Conservation (phyloP, 2,113 vertebrate species). For the Rhinoptilus africanus region DNA sequence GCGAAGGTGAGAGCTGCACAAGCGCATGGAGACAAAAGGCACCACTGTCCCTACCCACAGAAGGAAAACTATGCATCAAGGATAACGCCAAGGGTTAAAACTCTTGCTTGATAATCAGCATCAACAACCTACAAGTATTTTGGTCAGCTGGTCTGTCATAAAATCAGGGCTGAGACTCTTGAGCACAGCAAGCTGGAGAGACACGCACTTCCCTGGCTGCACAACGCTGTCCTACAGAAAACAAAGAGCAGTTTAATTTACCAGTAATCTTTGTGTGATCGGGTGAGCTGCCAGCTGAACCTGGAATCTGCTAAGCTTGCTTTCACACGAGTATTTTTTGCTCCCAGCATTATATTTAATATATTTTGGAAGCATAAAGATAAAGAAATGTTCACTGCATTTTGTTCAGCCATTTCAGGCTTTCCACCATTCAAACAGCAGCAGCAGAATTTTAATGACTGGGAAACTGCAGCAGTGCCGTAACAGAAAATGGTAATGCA, state of each 20-base stretch:
- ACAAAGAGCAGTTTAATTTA: neutral
- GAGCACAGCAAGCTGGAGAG: neutral
- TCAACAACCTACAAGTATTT: neutral
- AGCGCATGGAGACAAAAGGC: neutral
- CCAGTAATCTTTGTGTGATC: neutral
- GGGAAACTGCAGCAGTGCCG: neutral
- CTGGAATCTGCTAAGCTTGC: neutral
- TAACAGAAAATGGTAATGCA: neutral
- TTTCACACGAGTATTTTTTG: neutral
- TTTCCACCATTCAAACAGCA: neutral
- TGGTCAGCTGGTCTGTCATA: neutral
- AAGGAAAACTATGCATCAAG: neutral
- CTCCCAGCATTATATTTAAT: neutral
- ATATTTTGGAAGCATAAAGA: neutral
- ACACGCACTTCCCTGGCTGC: neutral
- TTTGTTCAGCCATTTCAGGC: neutral
- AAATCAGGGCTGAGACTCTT: neutral
- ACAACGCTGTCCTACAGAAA: neutral
- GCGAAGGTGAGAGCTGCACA: neutral
- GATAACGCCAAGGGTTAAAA: neutral
- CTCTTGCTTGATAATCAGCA: neutral
- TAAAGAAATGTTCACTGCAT: neutral
- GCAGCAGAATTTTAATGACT: conserved; percentile 5
- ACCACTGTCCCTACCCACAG: neutral
- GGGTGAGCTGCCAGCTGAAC: neutral